Evolutionary conservation across 2,113 vertebrate genomes (phyloP).

Genomic region (Callocephalon fimbriatum): DNA sequence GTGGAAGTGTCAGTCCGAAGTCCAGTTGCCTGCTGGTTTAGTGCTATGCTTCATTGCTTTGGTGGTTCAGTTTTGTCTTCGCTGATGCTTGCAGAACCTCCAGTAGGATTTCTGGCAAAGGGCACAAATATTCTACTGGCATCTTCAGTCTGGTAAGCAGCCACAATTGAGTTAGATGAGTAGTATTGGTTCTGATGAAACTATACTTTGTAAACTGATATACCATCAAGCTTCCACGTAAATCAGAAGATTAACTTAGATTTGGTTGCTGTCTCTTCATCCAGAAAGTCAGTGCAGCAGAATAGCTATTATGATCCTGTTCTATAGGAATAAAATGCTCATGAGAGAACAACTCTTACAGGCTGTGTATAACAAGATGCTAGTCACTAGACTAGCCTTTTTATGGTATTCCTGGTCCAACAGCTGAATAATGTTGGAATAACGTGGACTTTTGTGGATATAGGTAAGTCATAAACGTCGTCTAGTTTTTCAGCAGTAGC

Average conservation of each 20-base stretch:
- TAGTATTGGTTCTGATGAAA: neutral
- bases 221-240: neutral
- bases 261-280: neutral
- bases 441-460: neutral
- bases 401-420: neutral
- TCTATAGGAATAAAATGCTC: neutral
- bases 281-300: neutral
- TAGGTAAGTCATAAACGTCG: neutral
- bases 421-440: neutral
- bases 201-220: neutral
- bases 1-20: constrained; percentile 82
- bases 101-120: constrained; percentile 87
- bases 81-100: constrained; percentile 90
- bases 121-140: constrained; percentile 86
- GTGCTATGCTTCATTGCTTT: constrained; percentile 96
- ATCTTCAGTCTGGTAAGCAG: constrained; percentile 90
- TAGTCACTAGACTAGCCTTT: neutral
- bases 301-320: neutral
- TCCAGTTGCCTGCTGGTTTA: constrained; percentile 95
- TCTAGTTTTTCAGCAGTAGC: neutral
- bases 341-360: rapidly evolving
- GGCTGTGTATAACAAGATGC: neutral
- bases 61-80: constrained; percentile 92
- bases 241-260: neutral
- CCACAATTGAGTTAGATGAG: neutral